These are phyloP conservation scores for Trachythela sp. DNA, from an alignment of 64 coral and sea anemone genomes.

Conservation along the genomic window DNA sequence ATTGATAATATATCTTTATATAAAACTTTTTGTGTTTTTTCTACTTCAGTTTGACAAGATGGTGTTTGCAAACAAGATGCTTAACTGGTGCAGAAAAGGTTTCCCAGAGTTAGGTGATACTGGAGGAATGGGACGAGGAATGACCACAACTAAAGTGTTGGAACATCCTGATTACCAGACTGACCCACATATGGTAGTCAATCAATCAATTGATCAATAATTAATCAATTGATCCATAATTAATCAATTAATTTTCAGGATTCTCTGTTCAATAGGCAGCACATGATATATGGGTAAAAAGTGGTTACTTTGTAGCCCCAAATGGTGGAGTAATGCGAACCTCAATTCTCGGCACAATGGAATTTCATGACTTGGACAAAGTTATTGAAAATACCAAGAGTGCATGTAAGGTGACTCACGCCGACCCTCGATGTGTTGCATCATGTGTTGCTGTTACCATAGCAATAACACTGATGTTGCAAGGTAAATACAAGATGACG, in stretches of 20 bases:
- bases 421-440: conserved; percentile 92
- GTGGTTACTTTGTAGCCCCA: conserved; percentile 54
- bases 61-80: conserved; percentile 33
- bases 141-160: conserved; percentile 24
- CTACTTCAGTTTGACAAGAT: conserved; percentile 26
- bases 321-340: conserved; percentile 98
- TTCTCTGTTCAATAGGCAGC: too few relatives aligned
- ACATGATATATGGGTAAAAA: conserved; percentile 51
- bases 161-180: conserved; percentile 17
- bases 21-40: too few relatives aligned
- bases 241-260: too few relatives aligned
- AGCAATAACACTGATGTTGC: conserved; percentile 88
- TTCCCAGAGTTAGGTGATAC: conserved; percentile 48
- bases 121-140: conserved; percentile 30
- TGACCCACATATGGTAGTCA: conserved; percentile 37
- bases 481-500: conserved; percentile 57
- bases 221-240: not conserved
- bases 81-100: conserved; percentile 31
- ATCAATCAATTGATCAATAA: not conserved
- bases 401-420: conserved; percentile 85
- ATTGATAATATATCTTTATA: too few relatives aligned
- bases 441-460: conserved; percentile 95
- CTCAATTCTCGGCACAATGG: conserved; percentile 68
- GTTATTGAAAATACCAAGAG: conserved; percentile 67
- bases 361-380: conserved; percentile 69